phyloP scores from a whole-genome alignment of 1,140 invertebrate species.

The Lepidotrigona ventralis region DNA sequence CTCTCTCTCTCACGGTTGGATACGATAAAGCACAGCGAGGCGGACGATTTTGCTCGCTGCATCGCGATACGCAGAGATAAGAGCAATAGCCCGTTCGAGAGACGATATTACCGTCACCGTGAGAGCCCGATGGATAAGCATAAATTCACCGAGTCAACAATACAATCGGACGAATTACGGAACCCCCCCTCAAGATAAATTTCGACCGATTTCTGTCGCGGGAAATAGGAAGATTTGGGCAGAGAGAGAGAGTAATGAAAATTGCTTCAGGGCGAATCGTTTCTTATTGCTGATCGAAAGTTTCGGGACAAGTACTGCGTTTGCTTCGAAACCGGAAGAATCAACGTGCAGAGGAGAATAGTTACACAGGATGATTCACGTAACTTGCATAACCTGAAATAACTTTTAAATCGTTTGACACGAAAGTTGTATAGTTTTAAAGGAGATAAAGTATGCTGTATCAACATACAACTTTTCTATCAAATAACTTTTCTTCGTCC shows the following conservation, averaged over 20 bases:
- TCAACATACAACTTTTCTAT: too few relatives aligned
- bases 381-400: too few relatives aligned
- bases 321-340: too few relatives aligned
- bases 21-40: conserved; percentile 30
- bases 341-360: too few relatives aligned
- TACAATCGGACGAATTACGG: conserved; percentile 40
- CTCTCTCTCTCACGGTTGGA: neutral
- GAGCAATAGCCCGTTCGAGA: conserved; percentile 64
- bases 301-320: too few relatives aligned
- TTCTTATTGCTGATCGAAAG: neutral
- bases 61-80: conserved; percentile 47
- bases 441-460: too few relatives aligned
- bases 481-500: too few relatives aligned
- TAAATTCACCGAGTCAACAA: conserved; percentile 71
- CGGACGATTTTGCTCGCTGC: conserved; percentile 3
- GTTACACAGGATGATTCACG: too few relatives aligned
- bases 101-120: conserved; percentile 66
- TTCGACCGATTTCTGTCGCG: neutral
- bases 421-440: too few relatives aligned
- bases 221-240: neutral
- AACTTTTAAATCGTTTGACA: too few relatives aligned
- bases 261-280: neutral
- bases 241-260: neutral
- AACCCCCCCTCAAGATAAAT: neutral
- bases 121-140: conserved; percentile 65